A percentile compares a stretch with the other conserved stretches of the same genome.
phyloP scores from a whole-genome alignment of 2,797 vertebrate genomes.

The Pitangus sulphuratus region DNA sequence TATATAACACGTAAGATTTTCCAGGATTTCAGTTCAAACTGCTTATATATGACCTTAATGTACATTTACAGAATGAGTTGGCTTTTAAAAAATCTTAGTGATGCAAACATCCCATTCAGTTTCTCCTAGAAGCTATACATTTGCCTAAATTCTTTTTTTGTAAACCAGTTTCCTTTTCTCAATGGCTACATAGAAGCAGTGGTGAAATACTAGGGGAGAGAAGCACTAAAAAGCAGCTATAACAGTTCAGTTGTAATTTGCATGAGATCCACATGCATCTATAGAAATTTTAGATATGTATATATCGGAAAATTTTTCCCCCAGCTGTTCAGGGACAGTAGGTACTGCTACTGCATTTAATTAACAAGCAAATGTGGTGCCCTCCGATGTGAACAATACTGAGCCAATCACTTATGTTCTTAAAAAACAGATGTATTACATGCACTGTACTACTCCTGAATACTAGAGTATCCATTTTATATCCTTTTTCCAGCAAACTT shows the following conservation, averaged over 20 bases:
- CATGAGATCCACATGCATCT: conserved; percentile 51
- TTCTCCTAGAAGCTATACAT: conserved; percentile 21
- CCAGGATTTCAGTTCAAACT: conserved; percentile 20
- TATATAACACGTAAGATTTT: conserved; percentile 26
- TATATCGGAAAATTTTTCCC: conserved; percentile 56
- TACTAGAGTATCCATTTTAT: conserved; percentile 58
- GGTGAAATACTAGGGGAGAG: conserved; percentile 15
- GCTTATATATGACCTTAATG: not conserved
- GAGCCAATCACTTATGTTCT: conserved; percentile 67
- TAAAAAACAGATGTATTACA: conserved; percentile 71
- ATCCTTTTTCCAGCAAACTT: conserved; percentile 55
- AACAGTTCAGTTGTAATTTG: conserved; percentile 54
- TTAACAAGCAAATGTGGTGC: conserved; percentile 79
- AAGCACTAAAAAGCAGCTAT: conserved; percentile 2
- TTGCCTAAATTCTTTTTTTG: not conserved
- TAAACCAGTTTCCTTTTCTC: conserved; percentile 24
- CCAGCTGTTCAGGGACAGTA: conserved; percentile 70
- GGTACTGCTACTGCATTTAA: conserved; percentile 75
- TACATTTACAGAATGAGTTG: conserved; percentile 13
- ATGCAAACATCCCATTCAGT: conserved; percentile 48
- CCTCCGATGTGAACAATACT: conserved; percentile 74
- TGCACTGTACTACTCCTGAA: conserved; percentile 45
- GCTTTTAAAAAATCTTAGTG: conserved; percentile 4
- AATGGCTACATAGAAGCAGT: not conserved
- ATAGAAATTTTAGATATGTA: conserved; percentile 68